These are phyloP conservation scores for Rhinogobio ventralis DNA, from an alignment of 2,797 vertebrate genomes.

Conservation along the genomic window DNA sequence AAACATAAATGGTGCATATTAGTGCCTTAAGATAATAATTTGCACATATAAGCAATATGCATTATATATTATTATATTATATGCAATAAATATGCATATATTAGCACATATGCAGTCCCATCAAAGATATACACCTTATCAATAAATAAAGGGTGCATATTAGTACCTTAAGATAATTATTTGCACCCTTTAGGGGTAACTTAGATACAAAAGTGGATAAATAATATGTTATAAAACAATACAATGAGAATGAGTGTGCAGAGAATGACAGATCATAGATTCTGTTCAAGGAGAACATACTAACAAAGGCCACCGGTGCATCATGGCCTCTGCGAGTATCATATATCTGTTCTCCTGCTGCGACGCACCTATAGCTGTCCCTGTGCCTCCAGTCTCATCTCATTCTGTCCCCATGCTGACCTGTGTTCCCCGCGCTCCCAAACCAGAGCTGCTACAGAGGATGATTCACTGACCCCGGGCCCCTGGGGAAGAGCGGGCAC, in stretches of 20 bases:
- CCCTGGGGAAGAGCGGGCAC: slow-evolving; percentile 14
- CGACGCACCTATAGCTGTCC: not conserved
- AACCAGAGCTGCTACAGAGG: slow-evolving; percentile 50
- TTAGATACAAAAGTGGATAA: not conserved
- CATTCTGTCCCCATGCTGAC: slow-evolving; percentile 44
- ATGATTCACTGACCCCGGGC: slow-evolving; percentile 56
- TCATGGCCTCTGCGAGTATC: too few species aligned
- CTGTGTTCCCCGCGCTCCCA: slow-evolving; percentile 23
- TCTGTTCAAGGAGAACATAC: not conserved
- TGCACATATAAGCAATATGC: too few species aligned
- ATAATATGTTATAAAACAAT: too few species aligned
- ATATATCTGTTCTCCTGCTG: too few species aligned
- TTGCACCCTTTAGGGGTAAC: not conserved
- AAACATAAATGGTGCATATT: not conserved
- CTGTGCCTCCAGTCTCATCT: slow-evolving; percentile 9
- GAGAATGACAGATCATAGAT: not conserved
- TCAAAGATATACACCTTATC: too few species aligned
- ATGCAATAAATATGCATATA: not conserved
- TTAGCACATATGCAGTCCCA: too few species aligned
- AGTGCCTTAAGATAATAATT: too few species aligned
- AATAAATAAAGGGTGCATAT: not conserved
- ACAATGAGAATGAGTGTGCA: not conserved
- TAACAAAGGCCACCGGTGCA: not conserved
- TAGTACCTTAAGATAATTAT: not conserved
- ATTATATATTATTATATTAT: too few species aligned